Base-by-base conservation (phyloP, 2,797 vertebrate species). In the Urosaurus nigricauda region DNA sequence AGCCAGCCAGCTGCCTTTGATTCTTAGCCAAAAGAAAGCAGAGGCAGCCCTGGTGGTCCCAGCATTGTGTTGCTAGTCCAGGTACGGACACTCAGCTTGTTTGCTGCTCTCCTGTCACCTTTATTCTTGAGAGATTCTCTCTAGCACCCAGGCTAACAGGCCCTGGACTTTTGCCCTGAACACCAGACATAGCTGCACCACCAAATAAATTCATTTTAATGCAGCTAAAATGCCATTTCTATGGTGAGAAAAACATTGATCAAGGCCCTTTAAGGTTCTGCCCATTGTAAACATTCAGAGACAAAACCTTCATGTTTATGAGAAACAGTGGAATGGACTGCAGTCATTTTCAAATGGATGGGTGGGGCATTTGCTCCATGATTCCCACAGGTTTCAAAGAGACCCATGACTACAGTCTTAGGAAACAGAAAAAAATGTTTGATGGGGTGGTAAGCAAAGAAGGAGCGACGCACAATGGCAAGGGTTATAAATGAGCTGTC, bases 401-500 rank as follows among this genome's bases (percentile, higher is more conserved):
- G 26, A 37, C 85, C 92, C 16, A 0, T 65, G 86, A 16, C 13
- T 0, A 77, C 0, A 0, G 58, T 0, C 2, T 88, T 73, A 89
- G 65, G 91, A 75, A 0, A 26, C 75, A 3, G 19, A 0, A 5
- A 74, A 1, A 5, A 83, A 79, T 90, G 86, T 56, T 51, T 11
- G 58, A 75, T 5, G 0, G 51, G 53, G 75, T 4, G 47, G 78
- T 5, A 3, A 6, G 63, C 81, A 71, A 83, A 71, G 0, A 13
- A 75, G 47, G 90, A 88, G 74, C 83, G 2, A 68, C 32, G 43
- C 79, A 68, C 16, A 2, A 86, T 88, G 71, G 24, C 73, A 17
- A 47, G 3, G 81, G 47, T 88, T 56, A 79, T 65, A 88, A 83
- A 88, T 16, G 90, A 90, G 84, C 86, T 88, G 79, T 51, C 85